A percentile compares a stretch with the other conserved stretches of the same genome.
Conservation (phyloP, 53 echinoderm and acorn worm genomes). For the Holothuria leucospilota region DNA sequence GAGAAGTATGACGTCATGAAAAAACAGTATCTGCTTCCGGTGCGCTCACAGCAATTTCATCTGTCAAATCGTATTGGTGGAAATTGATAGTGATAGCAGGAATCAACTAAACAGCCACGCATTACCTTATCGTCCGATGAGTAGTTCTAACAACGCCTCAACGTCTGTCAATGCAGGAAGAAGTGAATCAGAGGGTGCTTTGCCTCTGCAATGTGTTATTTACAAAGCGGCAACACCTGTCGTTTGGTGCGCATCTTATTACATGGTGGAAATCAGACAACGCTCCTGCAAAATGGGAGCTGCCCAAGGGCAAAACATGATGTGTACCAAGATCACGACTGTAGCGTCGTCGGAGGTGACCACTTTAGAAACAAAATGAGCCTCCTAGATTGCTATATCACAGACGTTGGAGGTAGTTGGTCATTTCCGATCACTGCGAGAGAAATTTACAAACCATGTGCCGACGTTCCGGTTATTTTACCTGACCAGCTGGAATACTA, state of each 20-base stretch:
- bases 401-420: slow-evolving; percentile 68
- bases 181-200: slow-evolving; percentile 46
- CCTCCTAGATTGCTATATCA: slow-evolving; percentile 65
- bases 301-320: slow-evolving; percentile 57
- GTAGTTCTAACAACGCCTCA: slow-evolving; percentile 37
- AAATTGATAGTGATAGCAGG: slow-evolving; percentile 24
- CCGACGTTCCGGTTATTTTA: slow-evolving; percentile 61
- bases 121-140: slow-evolving; percentile 39
- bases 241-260: too few relatives aligned
- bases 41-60: slow-evolving; percentile 71
- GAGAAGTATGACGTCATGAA: slow-evolving; percentile 64
- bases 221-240: slow-evolving; percentile 62
- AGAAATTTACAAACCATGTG: slow-evolving; percentile 76
- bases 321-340: slow-evolving; percentile 73
- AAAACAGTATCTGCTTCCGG: slow-evolving; percentile 42
- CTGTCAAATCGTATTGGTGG: slow-evolving; percentile 73
- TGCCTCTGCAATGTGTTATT: slow-evolving; percentile 76
- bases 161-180: slow-evolving; percentile 33
- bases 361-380: slow-evolving; percentile 69
- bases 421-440: slow-evolving; percentile 70
- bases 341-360: slow-evolving; percentile 71
- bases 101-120: slow-evolving; percentile 43
- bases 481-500: slow-evolving; percentile 65
- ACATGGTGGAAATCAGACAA: slow-evolving; percentile 75
- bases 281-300: slow-evolving; percentile 70